Evolutionary conservation across 2,797 vertebrate species (phyloP).

Genomic region (Vireo griseus): DNA sequence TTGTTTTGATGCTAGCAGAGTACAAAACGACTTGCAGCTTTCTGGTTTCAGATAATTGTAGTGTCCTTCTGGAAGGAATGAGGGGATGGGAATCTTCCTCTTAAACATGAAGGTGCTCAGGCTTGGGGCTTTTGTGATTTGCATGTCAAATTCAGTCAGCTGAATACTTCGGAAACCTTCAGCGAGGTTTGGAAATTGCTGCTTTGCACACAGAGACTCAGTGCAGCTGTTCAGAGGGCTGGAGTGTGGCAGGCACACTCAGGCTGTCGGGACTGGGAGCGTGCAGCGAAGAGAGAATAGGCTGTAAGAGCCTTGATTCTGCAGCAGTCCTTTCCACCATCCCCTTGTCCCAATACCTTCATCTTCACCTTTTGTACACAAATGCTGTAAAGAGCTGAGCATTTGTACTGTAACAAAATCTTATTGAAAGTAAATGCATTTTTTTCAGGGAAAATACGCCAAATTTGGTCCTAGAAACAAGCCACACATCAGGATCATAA

Average conservation of each 20-base stretch:
- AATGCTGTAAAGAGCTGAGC: neutral
- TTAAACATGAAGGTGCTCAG: neutral
- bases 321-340: neutral
- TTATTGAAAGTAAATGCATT: neutral
- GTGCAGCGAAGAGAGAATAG: neutral
- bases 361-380: neutral
- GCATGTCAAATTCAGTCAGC: neutral
- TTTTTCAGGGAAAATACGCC: neutral
- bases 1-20: neutral
- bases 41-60: neutral
- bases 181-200: neutral
- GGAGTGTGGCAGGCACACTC: neutral
- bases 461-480: neutral
- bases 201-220: neutral
- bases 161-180: neutral
- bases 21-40: neutral
- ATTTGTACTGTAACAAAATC: accelerated
- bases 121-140: neutral
- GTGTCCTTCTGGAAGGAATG: neutral
- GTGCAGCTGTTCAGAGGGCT: neutral
- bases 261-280: accelerated
- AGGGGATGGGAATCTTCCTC: neutral
- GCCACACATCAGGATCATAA: neutral
- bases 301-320: neutral
- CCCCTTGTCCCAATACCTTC: accelerated